A percentile compares a stretch with the other conserved stretches of the same genome.
Conservation (phyloP, 2,797 vertebrate species). For the Sebastes reedi region DNA sequence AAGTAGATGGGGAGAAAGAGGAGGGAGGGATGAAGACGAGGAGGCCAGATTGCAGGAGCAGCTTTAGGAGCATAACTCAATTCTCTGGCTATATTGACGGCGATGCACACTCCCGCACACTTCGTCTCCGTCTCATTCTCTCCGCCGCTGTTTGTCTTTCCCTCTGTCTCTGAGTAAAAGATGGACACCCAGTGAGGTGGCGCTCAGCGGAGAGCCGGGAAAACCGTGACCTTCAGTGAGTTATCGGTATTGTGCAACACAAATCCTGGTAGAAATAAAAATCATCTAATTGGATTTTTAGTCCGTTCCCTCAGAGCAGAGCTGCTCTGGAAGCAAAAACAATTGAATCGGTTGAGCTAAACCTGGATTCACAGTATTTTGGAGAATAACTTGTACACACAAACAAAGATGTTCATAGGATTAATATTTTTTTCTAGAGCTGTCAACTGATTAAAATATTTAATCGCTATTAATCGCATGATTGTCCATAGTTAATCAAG, state of each 20-base stretch:
- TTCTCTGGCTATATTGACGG: conserved; percentile 35
- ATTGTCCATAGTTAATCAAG: too few species aligned
- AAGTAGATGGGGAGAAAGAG: conserved; percentile 15
- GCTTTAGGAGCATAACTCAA: conserved; percentile 54
- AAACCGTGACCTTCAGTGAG: neutral
- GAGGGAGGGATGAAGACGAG: conserved; percentile 19
- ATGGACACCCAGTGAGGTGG: neutral
- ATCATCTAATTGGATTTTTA: neutral
- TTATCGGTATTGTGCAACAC: neutral
- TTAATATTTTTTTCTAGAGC: neutral
- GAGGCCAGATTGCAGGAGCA: conserved; percentile 57
- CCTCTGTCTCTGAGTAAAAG: neutral
- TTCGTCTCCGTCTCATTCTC: conserved; percentile 21
- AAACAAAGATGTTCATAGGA: neutral
- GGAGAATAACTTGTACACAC: neutral
- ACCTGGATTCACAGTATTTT: neutral
- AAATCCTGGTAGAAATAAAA: conserved; percentile 3
- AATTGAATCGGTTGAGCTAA: neutral
- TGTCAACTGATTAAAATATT: too few species aligned
- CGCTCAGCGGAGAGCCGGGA: neutral
- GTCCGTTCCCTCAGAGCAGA: neutral
- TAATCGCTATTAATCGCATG: too few species aligned
- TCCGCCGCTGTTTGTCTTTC: conserved; percentile 1
- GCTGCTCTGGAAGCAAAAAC: neutral
- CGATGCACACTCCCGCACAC: conserved; percentile 27